phyloP scores from a whole-genome alignment of 2,888 invertebrate genomes.

The Apoda limacodes region DNA sequence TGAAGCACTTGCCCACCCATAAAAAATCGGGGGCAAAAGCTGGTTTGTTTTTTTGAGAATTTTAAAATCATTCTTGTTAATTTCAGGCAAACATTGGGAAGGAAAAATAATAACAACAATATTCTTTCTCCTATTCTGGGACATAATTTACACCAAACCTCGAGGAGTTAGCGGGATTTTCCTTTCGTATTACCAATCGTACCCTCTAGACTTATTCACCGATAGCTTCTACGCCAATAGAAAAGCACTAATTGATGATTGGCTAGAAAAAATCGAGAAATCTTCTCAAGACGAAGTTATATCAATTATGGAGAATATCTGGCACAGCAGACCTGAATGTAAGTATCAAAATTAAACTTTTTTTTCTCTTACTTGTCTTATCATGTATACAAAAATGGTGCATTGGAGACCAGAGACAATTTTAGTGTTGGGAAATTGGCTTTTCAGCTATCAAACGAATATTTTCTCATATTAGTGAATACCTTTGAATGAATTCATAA shows the following conservation, averaged over 20 bases:
- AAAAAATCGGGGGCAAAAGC: no score
- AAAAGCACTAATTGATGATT: conserved; percentile 65
- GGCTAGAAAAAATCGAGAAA: conserved; percentile 43
- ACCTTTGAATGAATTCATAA: no score
- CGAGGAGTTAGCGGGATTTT: conserved; percentile 69
- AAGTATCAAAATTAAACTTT: no score
- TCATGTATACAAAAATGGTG: no score
- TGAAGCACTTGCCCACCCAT: no score
- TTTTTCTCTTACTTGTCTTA: no score
- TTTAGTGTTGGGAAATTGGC: no score
- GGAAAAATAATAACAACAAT: conserved; percentile 73
- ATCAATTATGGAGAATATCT: conserved; percentile 43
- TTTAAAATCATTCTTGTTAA: no score
- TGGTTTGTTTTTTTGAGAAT: no score
- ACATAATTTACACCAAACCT: conserved; percentile 73
- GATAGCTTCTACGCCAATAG: conserved; percentile 76
- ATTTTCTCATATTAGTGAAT: no score
- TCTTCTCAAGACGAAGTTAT: conserved; percentile 43
- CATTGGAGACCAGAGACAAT: no score
- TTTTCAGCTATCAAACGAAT: no score
- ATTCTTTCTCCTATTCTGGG: conserved; percentile 82
- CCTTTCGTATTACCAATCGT: conserved; percentile 72
- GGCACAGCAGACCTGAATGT: conserved; percentile 59
- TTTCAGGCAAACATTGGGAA: conserved; percentile 79
- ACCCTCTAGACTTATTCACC: conserved; percentile 79